Evolutionary conservation across 2,113 vertebrate species (phyloP).

Genomic region (Jacana jacana): DNA sequence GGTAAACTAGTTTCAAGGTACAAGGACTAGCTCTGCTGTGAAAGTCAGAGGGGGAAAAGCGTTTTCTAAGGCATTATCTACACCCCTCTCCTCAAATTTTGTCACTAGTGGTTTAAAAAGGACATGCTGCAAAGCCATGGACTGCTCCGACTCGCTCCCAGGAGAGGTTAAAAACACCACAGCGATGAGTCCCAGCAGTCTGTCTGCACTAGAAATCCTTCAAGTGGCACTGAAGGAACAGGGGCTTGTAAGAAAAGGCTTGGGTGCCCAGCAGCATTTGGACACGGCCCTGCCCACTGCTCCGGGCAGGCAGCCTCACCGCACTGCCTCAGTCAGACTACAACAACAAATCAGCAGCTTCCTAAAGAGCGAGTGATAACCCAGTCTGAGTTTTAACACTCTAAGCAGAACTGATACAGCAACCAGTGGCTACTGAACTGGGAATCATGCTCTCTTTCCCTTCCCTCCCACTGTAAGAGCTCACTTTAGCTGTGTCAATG

Average conservation of each 20-base stretch:
- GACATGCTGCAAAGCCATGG: background rate
- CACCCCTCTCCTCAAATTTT: background rate
- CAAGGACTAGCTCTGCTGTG: background rate
- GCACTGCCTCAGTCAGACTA: background rate
- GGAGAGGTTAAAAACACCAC: background rate
- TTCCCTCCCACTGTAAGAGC: background rate
- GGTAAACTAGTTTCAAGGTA: background rate
- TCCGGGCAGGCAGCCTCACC: background rate
- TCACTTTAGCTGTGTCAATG: background rate
- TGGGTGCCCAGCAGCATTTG: background rate
- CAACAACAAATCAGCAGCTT: background rate
- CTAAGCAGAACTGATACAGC: background rate
- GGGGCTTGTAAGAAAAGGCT: background rate
- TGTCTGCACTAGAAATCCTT: background rate
- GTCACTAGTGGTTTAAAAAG: background rate
- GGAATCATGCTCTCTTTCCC: background rate
- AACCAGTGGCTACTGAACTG: rapidly evolving
- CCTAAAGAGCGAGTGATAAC: background rate
- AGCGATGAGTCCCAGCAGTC: background rate
- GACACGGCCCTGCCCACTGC: background rate
- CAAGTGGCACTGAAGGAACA: background rate
- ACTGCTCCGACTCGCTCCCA: background rate
- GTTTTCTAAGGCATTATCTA: background rate
- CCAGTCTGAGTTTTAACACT: background rate
- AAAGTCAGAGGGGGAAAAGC: background rate